Conservation (phyloP, 2,113 vertebrate genomes). For the Cyprinodon tularosa region DNA sequence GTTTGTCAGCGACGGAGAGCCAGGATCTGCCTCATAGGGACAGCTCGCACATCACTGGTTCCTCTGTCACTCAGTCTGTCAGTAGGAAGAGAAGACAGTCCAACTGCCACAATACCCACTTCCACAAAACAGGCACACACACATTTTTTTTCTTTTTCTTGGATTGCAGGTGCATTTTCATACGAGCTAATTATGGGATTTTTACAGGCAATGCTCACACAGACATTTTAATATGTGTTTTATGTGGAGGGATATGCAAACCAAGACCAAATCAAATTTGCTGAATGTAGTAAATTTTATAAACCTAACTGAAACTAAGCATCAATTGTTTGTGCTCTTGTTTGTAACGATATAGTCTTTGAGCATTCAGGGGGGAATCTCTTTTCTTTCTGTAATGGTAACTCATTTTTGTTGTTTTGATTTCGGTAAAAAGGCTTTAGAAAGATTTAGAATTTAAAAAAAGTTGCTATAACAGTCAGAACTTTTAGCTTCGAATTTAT, state of each 20-base stretch:
- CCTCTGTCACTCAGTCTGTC: slow-evolving; percentile 71
- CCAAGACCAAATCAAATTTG: background rate
- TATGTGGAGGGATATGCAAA: background rate
- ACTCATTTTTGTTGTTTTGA: too few relatives aligned
- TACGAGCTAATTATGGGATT: background rate
- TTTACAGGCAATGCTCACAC: background rate
- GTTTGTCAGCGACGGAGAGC: slow-evolving; percentile 70
- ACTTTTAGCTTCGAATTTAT: too few relatives aligned
- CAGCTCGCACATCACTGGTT: slow-evolving; percentile 65
- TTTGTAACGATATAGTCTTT: background rate
- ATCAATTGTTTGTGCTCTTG: background rate
- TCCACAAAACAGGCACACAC: background rate
- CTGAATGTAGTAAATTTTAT: background rate
- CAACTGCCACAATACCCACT: slow-evolving; percentile 25
- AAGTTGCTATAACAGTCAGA: background rate
- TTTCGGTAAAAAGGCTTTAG: background rate
- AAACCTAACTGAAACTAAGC: background rate
- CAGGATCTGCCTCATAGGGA: slow-evolving; percentile 62
- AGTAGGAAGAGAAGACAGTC: slow-evolving; percentile 51
- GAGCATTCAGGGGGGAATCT: background rate
- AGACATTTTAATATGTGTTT: background rate
- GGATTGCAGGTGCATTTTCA: background rate
- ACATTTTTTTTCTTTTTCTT: background rate
- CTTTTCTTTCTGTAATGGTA: background rate
- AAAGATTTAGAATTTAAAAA: background rate